Evolutionary conservation across 2,888 invertebrate species (phyloP).

Genomic region (Morpho achilles): DNA sequence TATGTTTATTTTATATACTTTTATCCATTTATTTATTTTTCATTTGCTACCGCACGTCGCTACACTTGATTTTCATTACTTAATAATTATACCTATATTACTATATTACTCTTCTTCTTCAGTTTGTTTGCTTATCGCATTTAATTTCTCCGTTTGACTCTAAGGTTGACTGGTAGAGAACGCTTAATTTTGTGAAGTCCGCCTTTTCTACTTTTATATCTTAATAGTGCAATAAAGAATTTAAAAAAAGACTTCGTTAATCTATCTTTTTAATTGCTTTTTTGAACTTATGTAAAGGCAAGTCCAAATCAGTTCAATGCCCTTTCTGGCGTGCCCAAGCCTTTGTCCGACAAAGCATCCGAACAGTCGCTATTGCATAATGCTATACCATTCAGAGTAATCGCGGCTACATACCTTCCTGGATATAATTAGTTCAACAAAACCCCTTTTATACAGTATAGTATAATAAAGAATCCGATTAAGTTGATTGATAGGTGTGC

Average conservation of each 20-base stretch:
- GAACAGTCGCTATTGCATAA: slow-evolving; percentile 16
- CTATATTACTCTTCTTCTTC: too few relatives aligned
- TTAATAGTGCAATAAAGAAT: too few relatives aligned
- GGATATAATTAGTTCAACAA: slow-evolving; percentile 15
- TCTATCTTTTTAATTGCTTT: neutral
- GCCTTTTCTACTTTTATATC: too few relatives aligned
- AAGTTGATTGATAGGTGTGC: neutral
- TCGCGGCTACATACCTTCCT: slow-evolving; percentile 10
- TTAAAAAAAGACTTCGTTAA: neutral
- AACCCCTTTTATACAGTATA: neutral
- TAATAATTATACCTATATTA: too few relatives aligned
- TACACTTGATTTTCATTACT: too few relatives aligned
- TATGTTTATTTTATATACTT: too few relatives aligned
- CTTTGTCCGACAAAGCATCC: slow-evolving; percentile 21
- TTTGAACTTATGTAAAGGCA: neutral
- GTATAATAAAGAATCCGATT: neutral
- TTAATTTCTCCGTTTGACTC: too few relatives aligned
- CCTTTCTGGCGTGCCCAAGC: slow-evolving; percentile 22
- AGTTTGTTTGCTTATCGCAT: too few relatives aligned
- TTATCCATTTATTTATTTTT: too few relatives aligned
- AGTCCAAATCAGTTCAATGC: slow-evolving; percentile 17
- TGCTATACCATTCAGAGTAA: slow-evolving; percentile 11
- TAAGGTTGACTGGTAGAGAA: too few relatives aligned
- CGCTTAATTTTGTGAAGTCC: too few relatives aligned
- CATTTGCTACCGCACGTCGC: too few relatives aligned